Base-by-base conservation (phyloP, 2,797 vertebrate genomes). In the Phyllotis vaccarum region DNA sequence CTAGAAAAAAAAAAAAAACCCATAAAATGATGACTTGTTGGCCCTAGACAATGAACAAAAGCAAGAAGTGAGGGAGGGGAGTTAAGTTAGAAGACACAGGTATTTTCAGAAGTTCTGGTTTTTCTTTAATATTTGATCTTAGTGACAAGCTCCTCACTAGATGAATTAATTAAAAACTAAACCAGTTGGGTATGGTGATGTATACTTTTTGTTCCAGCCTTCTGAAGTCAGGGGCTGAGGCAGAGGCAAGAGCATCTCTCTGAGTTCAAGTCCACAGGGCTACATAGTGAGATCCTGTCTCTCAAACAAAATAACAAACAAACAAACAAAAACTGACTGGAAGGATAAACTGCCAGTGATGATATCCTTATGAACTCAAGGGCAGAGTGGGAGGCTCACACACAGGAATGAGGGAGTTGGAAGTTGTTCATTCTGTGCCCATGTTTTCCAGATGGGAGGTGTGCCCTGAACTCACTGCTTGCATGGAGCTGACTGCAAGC, bases 101-200 rank as follows among this genome's bases (percentile, higher is more conserved):
- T 54, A 16, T 81, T 1, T 29, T 43, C 17, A 90, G 34, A 60
- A 27, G 68, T 89, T 95, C 14, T 5, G 52, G 49, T 17, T 95
- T 96, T 81, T 54, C 60, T 72, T 60, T 6, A 19, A 62, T 16
- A 3, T 64, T 92, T 85, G 89, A 7, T 86, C 62, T 75, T 76
- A 40, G 78, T 46, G 68, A 76, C 3, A 37, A 22, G 37, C 52
- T 34, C n/a, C n/a, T 2, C 93, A 24, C 12, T 64, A 17, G 52
- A 37, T 82, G 82, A 95, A 72, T 12, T 49, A 4, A 64, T 1
- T 21, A 80, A 86, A 58, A 95, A 95, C 14, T 9, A 60, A 60
- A 60, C 29, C 1, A 2, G 2, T 13, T 66, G 62, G 46, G 43
- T 49, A 5, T 66, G 62, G 12, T 66, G 43, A 6, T 52, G 21